Conservation (phyloP, 2,888 invertebrate species). For the Pemphredon lugubris region DNA sequence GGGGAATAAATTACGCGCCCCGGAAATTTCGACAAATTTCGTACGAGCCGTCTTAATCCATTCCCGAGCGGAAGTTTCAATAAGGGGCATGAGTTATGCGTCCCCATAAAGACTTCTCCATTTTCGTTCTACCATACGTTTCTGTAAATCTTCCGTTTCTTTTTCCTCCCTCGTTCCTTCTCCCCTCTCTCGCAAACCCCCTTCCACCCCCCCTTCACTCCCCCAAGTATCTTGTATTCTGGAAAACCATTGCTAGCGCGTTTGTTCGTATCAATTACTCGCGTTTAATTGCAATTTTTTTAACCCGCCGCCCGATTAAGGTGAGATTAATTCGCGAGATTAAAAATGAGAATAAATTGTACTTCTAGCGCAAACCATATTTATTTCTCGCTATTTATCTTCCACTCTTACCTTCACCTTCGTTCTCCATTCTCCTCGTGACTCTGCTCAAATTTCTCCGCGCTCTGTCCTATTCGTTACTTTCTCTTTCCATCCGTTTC, state of each 20-base stretch:
- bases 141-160: slow-evolving; percentile 37
- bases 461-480: slow-evolving; percentile 17
- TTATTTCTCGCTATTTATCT: slow-evolving; percentile 33
- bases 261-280: too few species aligned
- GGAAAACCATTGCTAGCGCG: neutral
- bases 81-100: slow-evolving; percentile 75
- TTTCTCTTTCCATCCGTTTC: slow-evolving; percentile 33
- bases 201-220: neutral
- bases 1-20: slow-evolving; percentile 65
- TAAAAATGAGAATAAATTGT: too few species aligned
- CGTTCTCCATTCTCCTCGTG: neutral
- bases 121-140: slow-evolving; percentile 44
- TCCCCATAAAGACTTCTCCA: slow-evolving; percentile 72
- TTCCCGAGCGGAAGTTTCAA: slow-evolving; percentile 74
- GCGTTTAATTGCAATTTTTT: too few species aligned
- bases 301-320: too few species aligned
- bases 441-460: slow-evolving; percentile 8
- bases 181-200: slow-evolving; percentile 8
- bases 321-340: too few species aligned
- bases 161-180: neutral
- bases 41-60: slow-evolving; percentile 74
- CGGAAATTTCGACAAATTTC: slow-evolving; percentile 75
- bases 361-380: neutral
- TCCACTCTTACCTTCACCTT: slow-evolving; percentile 20
- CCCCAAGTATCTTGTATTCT: neutral